Evolutionary conservation across 2,797 vertebrate genomes (phyloP).

Genomic region (Protosalanx chinensis): DNA sequence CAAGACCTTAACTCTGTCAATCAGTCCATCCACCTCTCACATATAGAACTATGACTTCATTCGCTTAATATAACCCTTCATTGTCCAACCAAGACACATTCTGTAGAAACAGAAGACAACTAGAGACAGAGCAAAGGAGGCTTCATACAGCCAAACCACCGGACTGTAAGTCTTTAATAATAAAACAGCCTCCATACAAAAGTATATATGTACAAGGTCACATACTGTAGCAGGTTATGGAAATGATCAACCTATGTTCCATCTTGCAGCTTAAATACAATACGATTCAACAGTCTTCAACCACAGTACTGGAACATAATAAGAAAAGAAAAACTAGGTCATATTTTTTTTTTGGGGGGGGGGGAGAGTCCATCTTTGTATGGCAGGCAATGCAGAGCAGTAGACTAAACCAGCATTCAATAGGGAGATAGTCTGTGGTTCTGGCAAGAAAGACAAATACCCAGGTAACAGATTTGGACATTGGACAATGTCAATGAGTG

Average conservation of each 20-base stretch:
- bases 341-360: not conserved
- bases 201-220: constrained; percentile 75
- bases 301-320: constrained; percentile 46
- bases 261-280: constrained; percentile 58
- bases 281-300: constrained; percentile 49
- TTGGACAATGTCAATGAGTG: constrained; percentile 30
- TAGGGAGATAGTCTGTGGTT: constrained; percentile 2
- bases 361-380: constrained; percentile 38
- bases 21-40: not conserved
- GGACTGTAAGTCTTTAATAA: constrained; percentile 75
- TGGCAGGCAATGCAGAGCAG: constrained; percentile 37
- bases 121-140: constrained; percentile 37
- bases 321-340: constrained; percentile 25
- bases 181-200: constrained; percentile 73
- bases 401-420: constrained; percentile 22
- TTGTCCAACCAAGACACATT: not conserved
- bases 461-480: constrained; percentile 26
- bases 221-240: constrained; percentile 64
- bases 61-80: not conserved
- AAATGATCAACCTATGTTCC: constrained; percentile 54
- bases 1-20: not conserved
- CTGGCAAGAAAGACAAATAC: constrained; percentile 23
- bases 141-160: constrained; percentile 57
- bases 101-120: constrained; percentile 4
- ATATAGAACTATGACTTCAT: not conserved